These are phyloP conservation scores for Scaptomyza caliginosa DNA, from an alignment of 2,888 invertebrate species.

Conservation along the genomic window DNA sequence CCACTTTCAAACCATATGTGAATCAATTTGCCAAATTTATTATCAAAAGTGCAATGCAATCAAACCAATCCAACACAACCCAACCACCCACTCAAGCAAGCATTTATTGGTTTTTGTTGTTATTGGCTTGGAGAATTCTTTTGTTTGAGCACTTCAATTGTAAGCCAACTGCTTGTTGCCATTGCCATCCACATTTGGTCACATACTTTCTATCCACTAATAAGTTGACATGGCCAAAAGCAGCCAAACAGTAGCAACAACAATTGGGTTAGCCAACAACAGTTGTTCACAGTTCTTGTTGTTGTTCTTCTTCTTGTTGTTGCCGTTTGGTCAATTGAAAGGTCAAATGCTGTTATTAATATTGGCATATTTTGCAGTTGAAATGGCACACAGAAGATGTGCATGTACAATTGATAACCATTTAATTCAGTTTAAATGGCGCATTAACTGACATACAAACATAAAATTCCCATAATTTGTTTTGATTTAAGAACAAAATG, in stretches of 20 bases:
- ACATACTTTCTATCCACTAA: slow-evolving; percentile 70
- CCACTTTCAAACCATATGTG: slow-evolving; percentile 1
- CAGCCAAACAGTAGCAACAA: slow-evolving; percentile 13
- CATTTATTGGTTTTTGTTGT: slow-evolving; percentile 23
- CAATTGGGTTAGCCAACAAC: slow-evolving; percentile 52
- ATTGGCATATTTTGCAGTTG: background rate
- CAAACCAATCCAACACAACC: background rate
- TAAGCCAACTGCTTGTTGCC: background rate
- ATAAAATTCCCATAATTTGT: no score
- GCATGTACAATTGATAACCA: no score
- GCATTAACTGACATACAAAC: no score
- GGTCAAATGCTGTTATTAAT: slow-evolving; percentile 1
- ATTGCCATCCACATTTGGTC: slow-evolving; percentile 53
- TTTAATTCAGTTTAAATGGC: no score
- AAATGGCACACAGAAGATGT: background rate
- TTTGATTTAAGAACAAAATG: no score
- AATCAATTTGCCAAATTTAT: slow-evolving; percentile 1
- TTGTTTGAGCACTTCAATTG: background rate
- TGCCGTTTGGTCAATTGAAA: background rate
- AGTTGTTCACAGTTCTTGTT: slow-evolving; percentile 17
- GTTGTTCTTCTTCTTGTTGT: background rate
- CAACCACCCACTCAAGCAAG: background rate
- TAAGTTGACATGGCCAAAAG: slow-evolving; percentile 35
- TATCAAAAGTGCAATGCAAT: background rate
- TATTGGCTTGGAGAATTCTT: slow-evolving; percentile 3